Evolutionary conservation across 1,140 invertebrate genomes (phyloP), one percentile per base, ranked within the genome.

Genomic region (Bombus soroeensis): DNA sequence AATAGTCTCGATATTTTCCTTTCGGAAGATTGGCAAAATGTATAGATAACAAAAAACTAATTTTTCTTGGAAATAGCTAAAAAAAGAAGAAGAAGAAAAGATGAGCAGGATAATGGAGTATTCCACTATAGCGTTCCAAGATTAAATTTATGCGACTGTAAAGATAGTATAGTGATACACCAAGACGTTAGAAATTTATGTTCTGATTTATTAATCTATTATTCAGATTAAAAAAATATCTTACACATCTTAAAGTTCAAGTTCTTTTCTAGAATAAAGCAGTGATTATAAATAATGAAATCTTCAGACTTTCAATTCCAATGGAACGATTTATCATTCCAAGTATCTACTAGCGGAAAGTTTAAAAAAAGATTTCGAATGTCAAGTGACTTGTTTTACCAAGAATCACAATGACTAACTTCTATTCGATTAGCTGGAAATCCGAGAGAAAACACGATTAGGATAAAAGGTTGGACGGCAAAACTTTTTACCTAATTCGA

Each of bases 401-500:
- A 15, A 6, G 22, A 5, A 71, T 25, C 25, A 10, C 25, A 41
- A 41, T 2, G 12, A 12, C 12, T 53, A 53, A 22, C 47, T 72
- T 41, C 39, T 8, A 25, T 73, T 73, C 28, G 18, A 73, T 73
- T 43, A 43, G 10, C 5, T 15, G 8, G 1, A 15, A 12, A 41
- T 43, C n/a, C n/a, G 18, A 22, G 0, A 73, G 74, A 88, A 88
- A 87, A 83, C 87, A 83, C 71, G 59, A 34, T 77, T 78, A 90
- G 84, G 90, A 90, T 15, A 13, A 68, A 74, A 88, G 83, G 89
- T 91, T 91, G 5, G 81, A 87, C 10, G 39, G 59, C 32, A 74
- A 74, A 66, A 85, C 76, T 77, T 71, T 8, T n/a, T 15, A 71
- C 75, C 79, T 90, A 88, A 92, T 92, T 92, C 83, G 84, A 88